Base-by-base conservation (phyloP, 2,797 vertebrate species). In the Rhinatrema bivittatum region DNA sequence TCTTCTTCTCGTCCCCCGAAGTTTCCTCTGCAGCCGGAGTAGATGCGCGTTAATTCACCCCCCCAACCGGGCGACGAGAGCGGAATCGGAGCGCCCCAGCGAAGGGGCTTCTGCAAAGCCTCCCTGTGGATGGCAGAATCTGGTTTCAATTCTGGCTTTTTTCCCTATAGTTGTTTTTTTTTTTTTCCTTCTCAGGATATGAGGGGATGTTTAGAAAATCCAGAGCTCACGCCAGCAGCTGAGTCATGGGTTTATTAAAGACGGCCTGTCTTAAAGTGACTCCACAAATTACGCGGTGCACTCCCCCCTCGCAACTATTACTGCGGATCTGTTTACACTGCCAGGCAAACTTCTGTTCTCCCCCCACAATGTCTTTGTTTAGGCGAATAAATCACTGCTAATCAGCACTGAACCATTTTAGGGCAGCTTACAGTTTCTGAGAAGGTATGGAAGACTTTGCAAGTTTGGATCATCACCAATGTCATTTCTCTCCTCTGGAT, bases 141-240 rank as follows among this genome's bases (percentile, higher is more conserved):
- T 82, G 80, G 77, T 82, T 85, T 75, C 71, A 78, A 69, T 77
- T 81, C 74, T 73, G 73, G 70, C 69, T 42, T 57, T 68, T 64
- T 50, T 11, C 53, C 70, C 68, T 56, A n/a, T n/a, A n/a, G n/a
- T n/a, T 70, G 29, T 53, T 60, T 51, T 55, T 39, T 42, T 47
- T 4, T 5, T 5, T 1, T 21, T 30, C 46, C 83, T 81, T 81
- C 84, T 81, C 84, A 85, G 87, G 87, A 89, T 84, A 84, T 83
- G 79, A 86, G 61, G 59, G 76, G 81, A 85, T 76, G 73, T 85
- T 78, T 83, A 88, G 79, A 87, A 85, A 87, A 88, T 85, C 84
- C 68, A 33, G 77, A 83, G 81, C 71, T 72, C 74, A 73, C 65
- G 74, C 81, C 85, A 78, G 73, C 74, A 76, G 75, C 87, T 90